These are phyloP conservation scores for Chlamydotis undulata DNA, from an alignment of 2,113 vertebrate species.

Conservation along the genomic window DNA sequence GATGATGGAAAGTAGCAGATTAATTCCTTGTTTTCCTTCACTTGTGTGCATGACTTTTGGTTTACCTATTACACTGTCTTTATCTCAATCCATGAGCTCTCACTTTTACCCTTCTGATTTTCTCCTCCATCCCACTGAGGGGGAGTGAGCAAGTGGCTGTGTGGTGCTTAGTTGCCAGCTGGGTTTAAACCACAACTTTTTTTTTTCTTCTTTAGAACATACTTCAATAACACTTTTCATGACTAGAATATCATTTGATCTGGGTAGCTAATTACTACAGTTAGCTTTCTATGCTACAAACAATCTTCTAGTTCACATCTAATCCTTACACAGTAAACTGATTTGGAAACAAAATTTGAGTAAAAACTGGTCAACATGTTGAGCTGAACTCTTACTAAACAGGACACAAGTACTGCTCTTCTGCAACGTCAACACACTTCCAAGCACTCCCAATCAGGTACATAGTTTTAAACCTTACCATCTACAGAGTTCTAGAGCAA, in stretches of 20 bases:
- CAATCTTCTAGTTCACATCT: neutral
- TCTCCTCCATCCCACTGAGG: too few species aligned
- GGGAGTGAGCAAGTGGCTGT: too few species aligned
- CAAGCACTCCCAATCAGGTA: neutral
- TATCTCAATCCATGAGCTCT: too few species aligned
- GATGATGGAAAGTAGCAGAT: too few species aligned
- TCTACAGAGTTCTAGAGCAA: neutral
- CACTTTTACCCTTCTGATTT: too few species aligned
- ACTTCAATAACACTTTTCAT: neutral
- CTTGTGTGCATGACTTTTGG: too few species aligned
- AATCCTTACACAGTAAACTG: neutral
- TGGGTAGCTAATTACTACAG: neutral
- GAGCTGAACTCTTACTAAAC: neutral
- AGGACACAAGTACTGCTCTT: neutral
- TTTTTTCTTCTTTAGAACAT: neutral
- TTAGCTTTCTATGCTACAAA: neutral
- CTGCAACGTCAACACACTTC: neutral
- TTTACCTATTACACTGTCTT: too few species aligned
- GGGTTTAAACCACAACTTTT: too few species aligned
- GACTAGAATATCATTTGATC: neutral
- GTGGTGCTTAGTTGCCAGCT: too few species aligned
- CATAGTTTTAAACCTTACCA: neutral
- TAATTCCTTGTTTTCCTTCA: too few species aligned
- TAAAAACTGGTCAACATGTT: neutral
- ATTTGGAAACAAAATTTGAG: neutral